A percentile compares a stretch with the other conserved stretches of the same genome.
These are phyloP conservation scores for Herpailurus yagouaroundi DNA, from an alignment of 2,113 vertebrate species.

Conservation along the genomic window DNA sequence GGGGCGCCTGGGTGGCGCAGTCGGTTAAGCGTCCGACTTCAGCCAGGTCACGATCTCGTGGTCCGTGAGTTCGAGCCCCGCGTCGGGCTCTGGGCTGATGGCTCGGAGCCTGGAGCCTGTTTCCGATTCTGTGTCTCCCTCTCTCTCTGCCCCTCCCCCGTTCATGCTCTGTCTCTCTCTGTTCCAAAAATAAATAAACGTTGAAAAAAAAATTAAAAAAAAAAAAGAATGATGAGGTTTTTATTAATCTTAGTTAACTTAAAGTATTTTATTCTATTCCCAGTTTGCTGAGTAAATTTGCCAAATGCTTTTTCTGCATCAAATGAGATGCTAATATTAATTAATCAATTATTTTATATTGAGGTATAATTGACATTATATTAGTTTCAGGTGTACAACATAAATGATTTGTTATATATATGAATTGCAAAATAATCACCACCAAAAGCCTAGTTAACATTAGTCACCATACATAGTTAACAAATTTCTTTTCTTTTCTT, in stretches of 20 bases:
- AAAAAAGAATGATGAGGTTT: conserved; percentile 10
- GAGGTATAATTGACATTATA: neutral
- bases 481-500: neutral
- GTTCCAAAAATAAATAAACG: no score
- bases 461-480: neutral
- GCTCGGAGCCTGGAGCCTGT: no score
- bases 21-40: no score
- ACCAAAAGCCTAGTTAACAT: neutral
- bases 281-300: neutral
- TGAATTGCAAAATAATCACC: neutral
- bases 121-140: no score
- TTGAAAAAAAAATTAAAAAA: no score
- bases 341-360: neutral
- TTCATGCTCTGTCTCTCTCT: no score
- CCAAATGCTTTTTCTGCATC: neutral
- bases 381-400: neutral
- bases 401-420: neutral
- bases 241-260: neutral
- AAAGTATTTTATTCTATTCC: neutral
- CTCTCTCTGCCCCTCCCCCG: no score
- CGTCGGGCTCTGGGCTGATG: no score
- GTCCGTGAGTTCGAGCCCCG: no score
- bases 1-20: no score
- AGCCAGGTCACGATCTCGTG: no score
- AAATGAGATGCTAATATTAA: neutral